Evolutionary conservation across 2,888 invertebrate genomes (phyloP), one percentile per base, ranked within the genome.

Genomic region (Ochropleura plecta): DNA sequence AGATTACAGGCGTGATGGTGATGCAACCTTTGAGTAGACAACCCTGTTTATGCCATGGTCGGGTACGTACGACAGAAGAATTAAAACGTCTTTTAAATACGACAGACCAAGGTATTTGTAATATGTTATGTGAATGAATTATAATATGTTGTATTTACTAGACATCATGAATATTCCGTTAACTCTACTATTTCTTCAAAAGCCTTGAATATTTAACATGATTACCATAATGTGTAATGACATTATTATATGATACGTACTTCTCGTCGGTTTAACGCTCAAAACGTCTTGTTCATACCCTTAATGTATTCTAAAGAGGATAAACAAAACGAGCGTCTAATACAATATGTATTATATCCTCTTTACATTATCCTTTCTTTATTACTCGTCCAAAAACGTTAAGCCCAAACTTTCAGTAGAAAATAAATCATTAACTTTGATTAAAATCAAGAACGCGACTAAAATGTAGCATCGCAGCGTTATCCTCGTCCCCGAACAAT

Each of bases 391-490:
- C n/a, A 80, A 70, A 69, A 83, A 79, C 42, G 16, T 69, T 46
- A 71, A 82, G 42, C 53, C 42, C 7, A 44, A 44, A 73, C 42
- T 81, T 81, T 67, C 66, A 42, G 49, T 42, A 59, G 49, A 86
- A 75, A 84, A 86, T 76, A 86, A 79, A 76, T 79, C 49, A 84
- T 80, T 77, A 84, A 79, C 60, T 69, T 70, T 70, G 66, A 85
- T 80, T 76, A 83, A 86, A 83, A 81, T 79, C 75, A 75, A 77
- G 81, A 83, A 78, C 83, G 69, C 80, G 49, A 67, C 77, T 76
- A 68, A 82, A 86, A 82, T 68, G 76, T 83, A 74, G 63, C 85
- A 84, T 83, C 76, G 70, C 67, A n/a, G n/a, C 48, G 48, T 78
- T 80, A 80, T 84, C 78, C 76, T 81, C 73, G 49, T 69, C 0